These are phyloP conservation scores for Aporrectodea caliginosa DNA, from an alignment of 1,140 invertebrate genomes.

Conservation along the genomic window DNA sequence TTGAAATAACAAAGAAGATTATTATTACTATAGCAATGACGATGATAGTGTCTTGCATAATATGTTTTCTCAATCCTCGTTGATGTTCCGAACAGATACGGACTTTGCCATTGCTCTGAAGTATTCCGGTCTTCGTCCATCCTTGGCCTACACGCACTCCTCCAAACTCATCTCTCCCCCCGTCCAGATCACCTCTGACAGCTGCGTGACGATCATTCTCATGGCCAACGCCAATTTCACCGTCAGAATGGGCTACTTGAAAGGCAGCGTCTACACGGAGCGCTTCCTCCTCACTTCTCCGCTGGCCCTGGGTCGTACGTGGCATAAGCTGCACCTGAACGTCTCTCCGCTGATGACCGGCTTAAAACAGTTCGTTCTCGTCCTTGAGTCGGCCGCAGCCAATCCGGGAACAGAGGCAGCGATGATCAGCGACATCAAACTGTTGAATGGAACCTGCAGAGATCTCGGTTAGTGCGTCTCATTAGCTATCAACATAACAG, in stretches of 20 bases:
- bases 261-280: not conserved
- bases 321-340: conserved; percentile 1
- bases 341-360: not conserved
- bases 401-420: not conserved
- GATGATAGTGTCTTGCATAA: no score
- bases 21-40: no score
- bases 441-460: not conserved
- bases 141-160: not conserved
- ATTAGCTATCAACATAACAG: no score
- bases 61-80: no score
- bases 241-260: not conserved
- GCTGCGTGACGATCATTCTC: conserved; percentile 6
- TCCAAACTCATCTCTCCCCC: conserved; percentile 6
- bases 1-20: no score
- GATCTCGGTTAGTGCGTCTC: conserved; percentile 1
- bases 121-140: not conserved
- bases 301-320: not conserved
- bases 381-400: not conserved
- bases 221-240: not conserved
- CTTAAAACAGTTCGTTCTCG: not conserved
- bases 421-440: not conserved
- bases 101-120: conserved; percentile 8
- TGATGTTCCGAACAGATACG: not conserved
- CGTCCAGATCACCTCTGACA: not conserved
- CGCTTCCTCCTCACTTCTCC: not conserved